Base-by-base conservation (phyloP, 2,888 invertebrate species). In the Scaptomyza flava region DNA sequence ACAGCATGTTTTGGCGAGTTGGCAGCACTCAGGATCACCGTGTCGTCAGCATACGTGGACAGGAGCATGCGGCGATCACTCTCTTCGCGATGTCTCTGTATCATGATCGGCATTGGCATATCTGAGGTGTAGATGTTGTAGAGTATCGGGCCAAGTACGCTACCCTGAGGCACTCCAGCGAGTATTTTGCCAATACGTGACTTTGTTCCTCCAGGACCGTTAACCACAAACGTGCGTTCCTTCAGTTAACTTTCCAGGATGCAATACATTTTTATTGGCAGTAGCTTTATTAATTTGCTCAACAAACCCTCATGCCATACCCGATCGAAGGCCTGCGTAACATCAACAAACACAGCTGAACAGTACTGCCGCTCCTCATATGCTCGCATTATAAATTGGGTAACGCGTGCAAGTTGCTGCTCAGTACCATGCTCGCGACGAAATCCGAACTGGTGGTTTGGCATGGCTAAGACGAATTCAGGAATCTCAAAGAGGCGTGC, bases 141-240 rank as follows among this genome's bases (percentile, higher is more conserved):
- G 0, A 67, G 17, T 0, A 67, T 42, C 0, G 67, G 63, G 0
- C 67, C 67, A 0, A 62, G 27, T 0, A 62, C 62, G 1, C 67
- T 57, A 0, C 67, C 63, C 9, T 63, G 67, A 0, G 67, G 67
- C 0, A 67, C 67, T 0, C 67, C 67, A 5, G 63, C 67, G 0
- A 4, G 2, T 0, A 52, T 42, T 1, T 3, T n/a, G 1, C 62
- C 51, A 0, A 3, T 12, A 20, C 46, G 42, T 0, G 68, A 64
- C 6, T 30, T 48, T 0, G 12, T 3, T 0, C 63, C 56, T 1
- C 56, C 36, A 3, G n/a, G 3, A 2, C 46, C n/a, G 2, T 17
- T 47, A 1, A 66, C 48, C 0, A 31, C 9, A n/a, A 66, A 65
- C 0, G 20, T 50, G 1, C 62, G 33, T 17, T 48, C 3, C 5